Percentiles rank a stretch among this genome's conserved stretches.
These are phyloP conservation scores for Plectrocnemia conspersa DNA, from an alignment of 1,140 invertebrate genomes.

Conservation along the genomic window DNA sequence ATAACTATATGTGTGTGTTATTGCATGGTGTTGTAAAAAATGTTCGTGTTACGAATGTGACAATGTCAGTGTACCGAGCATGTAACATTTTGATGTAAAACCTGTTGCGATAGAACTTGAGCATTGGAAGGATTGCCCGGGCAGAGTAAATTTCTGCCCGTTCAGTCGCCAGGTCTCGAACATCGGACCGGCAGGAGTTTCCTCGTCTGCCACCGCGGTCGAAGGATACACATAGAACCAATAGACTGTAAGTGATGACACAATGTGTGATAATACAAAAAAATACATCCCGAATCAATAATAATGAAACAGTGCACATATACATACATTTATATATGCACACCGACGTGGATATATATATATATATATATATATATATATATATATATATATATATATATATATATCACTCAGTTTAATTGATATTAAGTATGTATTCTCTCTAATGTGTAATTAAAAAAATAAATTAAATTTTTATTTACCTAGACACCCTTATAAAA, in stretches of 20 bases:
- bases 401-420: constrained; percentile 18
- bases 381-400: background rate
- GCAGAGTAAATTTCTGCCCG: constrained; percentile 9
- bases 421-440: too few species aligned
- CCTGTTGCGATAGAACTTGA: constrained; percentile 19
- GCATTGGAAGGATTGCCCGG: constrained; percentile 20
- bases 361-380: constrained; percentile 3
- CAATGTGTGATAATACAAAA: background rate
- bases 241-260: constrained; percentile 30
- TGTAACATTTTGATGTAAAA: too few species aligned
- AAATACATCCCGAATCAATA: background rate
- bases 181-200: constrained; percentile 23
- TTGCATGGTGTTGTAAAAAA: too few species aligned
- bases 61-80: background rate
- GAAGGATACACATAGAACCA: constrained; percentile 8
- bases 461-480: too few species aligned
- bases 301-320: background rate
- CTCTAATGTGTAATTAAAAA: too few species aligned
- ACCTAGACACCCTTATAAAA: too few species aligned
- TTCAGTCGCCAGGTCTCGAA: constrained; percentile 18
- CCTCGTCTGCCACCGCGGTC: constrained; percentile 21
- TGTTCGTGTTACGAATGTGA: too few species aligned
- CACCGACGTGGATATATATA: background rate
- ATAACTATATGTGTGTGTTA: too few species aligned
- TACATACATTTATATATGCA: background rate